A percentile compares a stretch with the other conserved stretches of the same genome.
Conservation (phyloP, 2,113 vertebrate species). For the Elephas maximus region DNA sequence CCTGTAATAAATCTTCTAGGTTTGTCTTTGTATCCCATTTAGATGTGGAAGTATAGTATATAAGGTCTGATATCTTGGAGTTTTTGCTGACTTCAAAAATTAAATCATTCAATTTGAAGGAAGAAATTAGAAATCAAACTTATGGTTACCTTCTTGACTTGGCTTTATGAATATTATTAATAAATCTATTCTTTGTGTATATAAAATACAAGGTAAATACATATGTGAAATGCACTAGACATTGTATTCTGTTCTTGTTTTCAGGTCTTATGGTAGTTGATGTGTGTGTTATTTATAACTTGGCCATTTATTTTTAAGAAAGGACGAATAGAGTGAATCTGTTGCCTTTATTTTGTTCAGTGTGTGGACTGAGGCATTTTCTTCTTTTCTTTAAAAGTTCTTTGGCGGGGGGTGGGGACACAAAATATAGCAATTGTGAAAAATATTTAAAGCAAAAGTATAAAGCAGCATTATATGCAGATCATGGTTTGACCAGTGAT, state of each 20-base stretch:
- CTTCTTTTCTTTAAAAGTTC: conserved; percentile 72
- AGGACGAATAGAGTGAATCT: conserved; percentile 48
- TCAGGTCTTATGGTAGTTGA: conserved; percentile 43
- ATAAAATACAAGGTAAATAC: conserved; percentile 68
- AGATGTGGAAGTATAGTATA: conserved; percentile 87
- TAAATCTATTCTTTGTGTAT: conserved; percentile 75
- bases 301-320: conserved; percentile 55
- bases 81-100: conserved; percentile 91
- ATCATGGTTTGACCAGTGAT: conserved; percentile 71
- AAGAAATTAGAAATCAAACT: conserved; percentile 86
- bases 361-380: conserved; percentile 62
- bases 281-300: conserved; percentile 64
- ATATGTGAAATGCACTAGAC: conserved; percentile 65
- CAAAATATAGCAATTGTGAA: conserved; percentile 50
- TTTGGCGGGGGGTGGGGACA: neutral
- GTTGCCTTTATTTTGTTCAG: conserved; percentile 60
- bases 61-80: conserved; percentile 85
- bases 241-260: conserved; percentile 40
- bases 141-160: conserved; percentile 83
- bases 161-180: conserved; percentile 82
- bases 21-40: conserved; percentile 92
- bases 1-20: conserved; percentile 90
- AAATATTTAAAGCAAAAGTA: conserved; percentile 59
- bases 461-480: conserved; percentile 22
- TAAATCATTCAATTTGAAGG: conserved; percentile 86